phyloP scores from a whole-genome alignment of 2,888 invertebrate genomes.

The Dioctria linearis region DNA sequence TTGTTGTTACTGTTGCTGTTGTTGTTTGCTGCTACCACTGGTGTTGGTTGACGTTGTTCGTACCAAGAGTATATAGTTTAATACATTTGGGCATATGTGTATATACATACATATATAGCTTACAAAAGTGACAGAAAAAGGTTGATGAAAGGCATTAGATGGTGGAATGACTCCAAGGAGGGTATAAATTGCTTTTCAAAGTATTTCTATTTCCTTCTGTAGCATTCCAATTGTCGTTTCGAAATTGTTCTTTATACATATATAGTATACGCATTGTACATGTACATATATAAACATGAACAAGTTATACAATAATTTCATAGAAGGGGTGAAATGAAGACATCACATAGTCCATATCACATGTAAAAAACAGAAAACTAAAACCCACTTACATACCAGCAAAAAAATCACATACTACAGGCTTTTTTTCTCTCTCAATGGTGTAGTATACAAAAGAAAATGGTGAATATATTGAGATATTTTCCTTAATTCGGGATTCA shows the following conservation, averaged over 20 bases:
- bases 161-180: background rate
- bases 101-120: constrained; percentile 10
- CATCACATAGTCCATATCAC: background rate
- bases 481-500: constrained; percentile 46
- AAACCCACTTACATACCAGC: no score
- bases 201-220: constrained; percentile 48
- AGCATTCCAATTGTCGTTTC: constrained; percentile 31
- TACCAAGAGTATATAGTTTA: no score
- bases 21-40: no score
- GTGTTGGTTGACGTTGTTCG: no score
- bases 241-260: constrained; percentile 3
- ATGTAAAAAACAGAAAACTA: no score
- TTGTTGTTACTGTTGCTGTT: background rate
- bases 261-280: background rate
- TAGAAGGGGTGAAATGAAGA: constrained; percentile 37
- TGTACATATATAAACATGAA: constrained; percentile 14
- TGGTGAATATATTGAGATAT: constrained; percentile 41
- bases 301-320: constrained; percentile 32
- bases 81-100: background rate
- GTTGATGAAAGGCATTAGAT: constrained; percentile 21
- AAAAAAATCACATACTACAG: no score
- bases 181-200: constrained; percentile 48
- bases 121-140: background rate
- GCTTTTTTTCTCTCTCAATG: background rate
- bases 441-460: constrained; percentile 30